Percentiles rank a stretch among this genome's conserved stretches.
Conservation (phyloP, 2,113 vertebrate genomes). For the Microcebus murinus region DNA sequence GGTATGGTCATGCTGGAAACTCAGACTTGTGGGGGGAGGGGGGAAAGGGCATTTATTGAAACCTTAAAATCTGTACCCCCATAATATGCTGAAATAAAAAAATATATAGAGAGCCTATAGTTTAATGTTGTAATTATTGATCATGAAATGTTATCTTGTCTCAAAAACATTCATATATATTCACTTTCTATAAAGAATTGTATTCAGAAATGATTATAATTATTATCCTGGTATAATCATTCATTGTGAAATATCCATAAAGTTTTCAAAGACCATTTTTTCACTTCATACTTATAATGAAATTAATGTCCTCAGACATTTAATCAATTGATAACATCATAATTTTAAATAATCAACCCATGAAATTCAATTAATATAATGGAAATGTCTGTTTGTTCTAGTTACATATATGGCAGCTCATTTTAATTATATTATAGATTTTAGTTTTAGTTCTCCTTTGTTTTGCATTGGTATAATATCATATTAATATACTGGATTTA, state of each 20-base stretch:
- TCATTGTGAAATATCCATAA: conserved; percentile 27
- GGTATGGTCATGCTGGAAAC: too few relatives aligned
- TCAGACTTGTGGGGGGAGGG: too few relatives aligned
- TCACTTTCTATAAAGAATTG: background rate
- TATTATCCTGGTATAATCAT: conserved; percentile 1
- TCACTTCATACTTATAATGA: background rate
- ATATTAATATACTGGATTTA: background rate
- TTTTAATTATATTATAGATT: background rate
- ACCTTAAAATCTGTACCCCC: too few relatives aligned
- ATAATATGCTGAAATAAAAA: too few relatives aligned
- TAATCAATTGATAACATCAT: background rate
- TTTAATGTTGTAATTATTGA: conserved; percentile 39
- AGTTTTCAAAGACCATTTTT: background rate
- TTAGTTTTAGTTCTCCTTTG: background rate
- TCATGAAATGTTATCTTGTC: background rate
- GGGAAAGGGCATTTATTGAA: too few relatives aligned
- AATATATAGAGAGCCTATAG: background rate
- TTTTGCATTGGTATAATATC: background rate
- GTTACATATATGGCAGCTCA: background rate
- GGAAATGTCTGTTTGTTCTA: background rate
- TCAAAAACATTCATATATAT: conserved; percentile 16
- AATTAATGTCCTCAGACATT: background rate
- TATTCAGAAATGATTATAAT: background rate
- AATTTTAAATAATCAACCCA: background rate
- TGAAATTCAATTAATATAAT: conserved; percentile 21